phyloP scores from a whole-genome alignment of 2,113 vertebrate genomes.

The Loxodonta africana region DNA sequence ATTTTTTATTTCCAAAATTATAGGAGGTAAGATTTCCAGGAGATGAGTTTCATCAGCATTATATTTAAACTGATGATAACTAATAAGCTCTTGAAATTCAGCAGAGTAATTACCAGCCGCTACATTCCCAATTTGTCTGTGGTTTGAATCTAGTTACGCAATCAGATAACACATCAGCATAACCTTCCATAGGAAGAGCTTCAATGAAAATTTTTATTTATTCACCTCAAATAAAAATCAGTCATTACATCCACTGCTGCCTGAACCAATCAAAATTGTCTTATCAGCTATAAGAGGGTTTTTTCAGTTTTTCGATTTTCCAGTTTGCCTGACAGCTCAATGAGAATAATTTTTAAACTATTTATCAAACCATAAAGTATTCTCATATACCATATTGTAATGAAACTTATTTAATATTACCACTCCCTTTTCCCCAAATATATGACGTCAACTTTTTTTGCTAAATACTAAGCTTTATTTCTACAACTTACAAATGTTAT shows the following conservation, averaged over 20 bases:
- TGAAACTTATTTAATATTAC: slow-evolving; percentile 30
- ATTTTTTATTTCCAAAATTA: slow-evolving; percentile 34
- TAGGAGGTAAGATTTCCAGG: not conserved
- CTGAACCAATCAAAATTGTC: not conserved
- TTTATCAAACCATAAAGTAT: slow-evolving; percentile 39
- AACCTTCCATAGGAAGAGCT: slow-evolving; percentile 11
- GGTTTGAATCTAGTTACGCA: slow-evolving; percentile 12
- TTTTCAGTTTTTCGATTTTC: slow-evolving; percentile 5
- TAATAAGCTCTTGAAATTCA: slow-evolving; percentile 39
- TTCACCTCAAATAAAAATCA: slow-evolving; percentile 48
- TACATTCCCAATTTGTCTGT: not conserved
- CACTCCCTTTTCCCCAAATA: not conserved
- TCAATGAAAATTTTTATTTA: slow-evolving; percentile 30
- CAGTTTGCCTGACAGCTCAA: slow-evolving; percentile 29
- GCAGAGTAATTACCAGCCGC: not conserved
- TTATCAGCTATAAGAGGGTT: not conserved
- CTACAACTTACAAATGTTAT: not conserved
- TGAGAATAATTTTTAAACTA: not conserved
- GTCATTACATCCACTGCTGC: not conserved
- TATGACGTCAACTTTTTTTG: not conserved
- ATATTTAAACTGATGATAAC: slow-evolving; percentile 29
- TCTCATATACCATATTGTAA: not conserved
- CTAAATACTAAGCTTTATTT: slow-evolving; percentile 43
- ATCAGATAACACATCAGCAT: slow-evolving; percentile 43
- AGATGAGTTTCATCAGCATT: slow-evolving; percentile 12